Evolutionary conservation across 2,797 vertebrate genomes (phyloP).

Genomic region (Myotis pilosus): DNA sequence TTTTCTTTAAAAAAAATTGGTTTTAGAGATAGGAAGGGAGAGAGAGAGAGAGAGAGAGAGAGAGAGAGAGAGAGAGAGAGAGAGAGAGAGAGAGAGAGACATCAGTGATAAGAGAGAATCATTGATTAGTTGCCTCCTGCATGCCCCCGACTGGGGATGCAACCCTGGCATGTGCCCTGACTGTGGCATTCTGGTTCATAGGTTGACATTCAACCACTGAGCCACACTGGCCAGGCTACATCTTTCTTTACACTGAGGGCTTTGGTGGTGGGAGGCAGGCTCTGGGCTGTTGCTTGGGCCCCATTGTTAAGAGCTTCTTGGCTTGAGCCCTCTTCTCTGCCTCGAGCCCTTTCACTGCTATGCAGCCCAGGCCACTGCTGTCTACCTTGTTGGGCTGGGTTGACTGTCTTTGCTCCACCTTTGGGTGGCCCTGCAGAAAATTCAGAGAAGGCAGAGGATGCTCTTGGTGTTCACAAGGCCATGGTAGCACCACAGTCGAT

Average conservation of each 20-base stretch:
- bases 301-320: background rate
- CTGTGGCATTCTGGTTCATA: too few relatives aligned
- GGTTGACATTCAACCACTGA: too few relatives aligned
- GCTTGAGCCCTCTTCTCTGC: background rate
- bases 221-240: too few relatives aligned
- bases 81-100: too few relatives aligned
- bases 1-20: too few relatives aligned
- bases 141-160: too few relatives aligned
- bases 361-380: background rate
- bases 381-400: background rate
- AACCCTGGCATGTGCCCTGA: too few relatives aligned
- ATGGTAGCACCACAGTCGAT: background rate
- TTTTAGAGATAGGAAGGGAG: too few relatives aligned
- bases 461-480: background rate
- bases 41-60: too few relatives aligned
- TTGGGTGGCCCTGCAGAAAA: background rate
- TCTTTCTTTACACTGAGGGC: background rate
- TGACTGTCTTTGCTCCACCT: background rate
- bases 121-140: too few relatives aligned
- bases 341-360: background rate
- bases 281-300: background rate
- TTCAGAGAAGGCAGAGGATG: slow-evolving; percentile 9
- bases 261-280: background rate
- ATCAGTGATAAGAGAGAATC: too few relatives aligned
- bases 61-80: too few relatives aligned